Base-by-base conservation (phyloP, 2,888 invertebrate genomes). In the Hypsopygia costalis region DNA sequence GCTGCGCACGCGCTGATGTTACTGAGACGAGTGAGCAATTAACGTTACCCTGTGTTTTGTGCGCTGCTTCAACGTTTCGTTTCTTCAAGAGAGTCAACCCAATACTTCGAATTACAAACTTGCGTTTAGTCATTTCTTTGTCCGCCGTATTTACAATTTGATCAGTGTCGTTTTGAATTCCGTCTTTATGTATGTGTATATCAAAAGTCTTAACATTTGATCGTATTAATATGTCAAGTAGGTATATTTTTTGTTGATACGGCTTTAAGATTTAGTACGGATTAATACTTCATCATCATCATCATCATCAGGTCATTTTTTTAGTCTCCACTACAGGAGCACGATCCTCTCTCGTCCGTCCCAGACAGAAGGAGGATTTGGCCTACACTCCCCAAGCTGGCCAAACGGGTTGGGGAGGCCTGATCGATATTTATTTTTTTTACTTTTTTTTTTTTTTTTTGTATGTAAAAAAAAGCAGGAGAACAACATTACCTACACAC, bases 21-120 rank as follows among this genome's bases (percentile, higher is more conserved):
- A 40, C 47, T 41, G 47, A 46, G 51, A 58, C 62, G 55, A 78
- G 76, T 76, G 64, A 80, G 74, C 66, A 74, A 81, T 81, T 80
- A 72, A 65, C 62, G 69, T 73, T 63, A 64, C 62, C 62, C 55
- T 44, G 53, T 52, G 56, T 61, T 67, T 64, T 55, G 50, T 49
- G 42, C 46, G 44, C 49, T 36, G 32, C 39, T 32, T 32, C 12
- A n/a, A 25, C 27, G 16, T 16, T 10, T 16, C 11, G 27, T 9
- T 35, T 6, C 11, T 27, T 11, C 30, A 8, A 30, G 10, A 10
- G 30, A 37, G 21, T 37, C 36, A 36, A 37, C 36, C 21, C 7
- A 1, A 29, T 35, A 35, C 27, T 35, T 27, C 10, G 34, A 10
- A 6, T 25, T 6, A 1, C 8, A 6, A 11, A 12, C 6, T 11